Evolutionary conservation across 2,113 vertebrate genomes (phyloP), one percentile per base, ranked within the genome.

Genomic region (Dinomys branickii): DNA sequence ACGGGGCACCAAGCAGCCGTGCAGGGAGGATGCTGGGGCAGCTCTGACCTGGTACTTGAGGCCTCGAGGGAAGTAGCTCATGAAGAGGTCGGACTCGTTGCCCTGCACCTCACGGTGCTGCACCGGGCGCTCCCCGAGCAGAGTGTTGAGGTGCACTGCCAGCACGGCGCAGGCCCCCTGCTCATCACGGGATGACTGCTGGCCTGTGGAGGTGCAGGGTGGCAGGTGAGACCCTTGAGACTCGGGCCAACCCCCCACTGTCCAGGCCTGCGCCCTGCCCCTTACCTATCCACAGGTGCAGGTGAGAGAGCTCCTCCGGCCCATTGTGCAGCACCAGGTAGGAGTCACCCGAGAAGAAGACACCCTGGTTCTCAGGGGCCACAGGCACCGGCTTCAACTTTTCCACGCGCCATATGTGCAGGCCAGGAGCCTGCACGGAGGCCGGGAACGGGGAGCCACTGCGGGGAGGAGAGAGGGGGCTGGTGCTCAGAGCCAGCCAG

Each of bases 211-310:
- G 28, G 3, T 0, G 22, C 30, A 41, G 54, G 87, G 85, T 5
- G n/a, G 50, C 47, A 69, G 65, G 41, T 9, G 19, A 84, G 22
- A 6, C 47, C 63, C 0, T 0, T 61, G 73, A 88, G 81, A 61
- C n/a, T 61, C n/a, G 0, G 0, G 10, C 33, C 54, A 30, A 16
- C 16, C 65, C 0, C 0, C 47, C 65, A 47, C 77, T 1, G 22
- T 59, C 54, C 12, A 0, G 33, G 44, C 86, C 73, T 7, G 2
- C 4, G 1, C 9, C 61, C 24, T 22, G 2, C 0, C 30, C 71
- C 69, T 98, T 96, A 99, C 99, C 99, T n/a, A 99, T 98, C 99
- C 99, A 99, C 98, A 99, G 99, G 98, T 99, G 99, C 87, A 99
- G 98, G 88, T 99, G 98, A 24, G 99, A 28, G 38, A 96, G 94